A percentile compares a stretch with the other conserved stretches of the same genome.
phyloP scores from a whole-genome alignment of 2,797 vertebrate genomes.

The Acrossocheilus fasciatus region DNA sequence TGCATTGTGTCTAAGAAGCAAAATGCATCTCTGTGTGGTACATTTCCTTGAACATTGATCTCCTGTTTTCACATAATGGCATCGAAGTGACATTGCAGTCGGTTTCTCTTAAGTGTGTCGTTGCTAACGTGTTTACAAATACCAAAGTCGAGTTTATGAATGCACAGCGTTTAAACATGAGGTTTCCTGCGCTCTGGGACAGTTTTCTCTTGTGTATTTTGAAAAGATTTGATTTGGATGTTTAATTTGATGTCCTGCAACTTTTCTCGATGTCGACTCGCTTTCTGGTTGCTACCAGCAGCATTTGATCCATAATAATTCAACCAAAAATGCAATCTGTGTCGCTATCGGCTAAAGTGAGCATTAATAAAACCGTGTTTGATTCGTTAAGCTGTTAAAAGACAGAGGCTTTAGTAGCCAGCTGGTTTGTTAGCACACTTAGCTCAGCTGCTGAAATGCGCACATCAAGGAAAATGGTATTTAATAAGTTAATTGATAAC shows the following conservation, averaged over 20 bases:
- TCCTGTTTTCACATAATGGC: slow-evolving; percentile 7
- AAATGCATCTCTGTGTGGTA: neutral
- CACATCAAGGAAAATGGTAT: neutral
- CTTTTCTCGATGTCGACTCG: slow-evolving; percentile 2
- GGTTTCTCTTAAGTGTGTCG: neutral
- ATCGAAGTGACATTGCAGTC: slow-evolving; percentile 40
- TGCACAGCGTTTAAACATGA: neutral
- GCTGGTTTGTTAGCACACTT: slow-evolving; percentile 35
- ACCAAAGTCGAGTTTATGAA: neutral
- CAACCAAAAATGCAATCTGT: neutral
- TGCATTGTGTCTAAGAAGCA: neutral
- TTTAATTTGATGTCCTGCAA: slow-evolving; percentile 25
- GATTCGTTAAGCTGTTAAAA: neutral
- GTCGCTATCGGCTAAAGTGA: neutral
- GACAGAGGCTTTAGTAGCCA: neutral
- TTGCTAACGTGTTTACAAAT: neutral
- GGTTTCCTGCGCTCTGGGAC: neutral
- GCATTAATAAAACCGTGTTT: neutral
- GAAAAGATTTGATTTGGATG: neutral
- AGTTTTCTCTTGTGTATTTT: neutral
- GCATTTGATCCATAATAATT: neutral
- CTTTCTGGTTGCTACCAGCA: neutral
- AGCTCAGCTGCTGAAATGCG: slow-evolving; percentile 29
- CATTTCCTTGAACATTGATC: neutral
- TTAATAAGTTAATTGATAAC: neutral